Base-by-base conservation (phyloP, 35 echinoderm and acorn worm species). In the Nesometra sesokonis region DNA sequence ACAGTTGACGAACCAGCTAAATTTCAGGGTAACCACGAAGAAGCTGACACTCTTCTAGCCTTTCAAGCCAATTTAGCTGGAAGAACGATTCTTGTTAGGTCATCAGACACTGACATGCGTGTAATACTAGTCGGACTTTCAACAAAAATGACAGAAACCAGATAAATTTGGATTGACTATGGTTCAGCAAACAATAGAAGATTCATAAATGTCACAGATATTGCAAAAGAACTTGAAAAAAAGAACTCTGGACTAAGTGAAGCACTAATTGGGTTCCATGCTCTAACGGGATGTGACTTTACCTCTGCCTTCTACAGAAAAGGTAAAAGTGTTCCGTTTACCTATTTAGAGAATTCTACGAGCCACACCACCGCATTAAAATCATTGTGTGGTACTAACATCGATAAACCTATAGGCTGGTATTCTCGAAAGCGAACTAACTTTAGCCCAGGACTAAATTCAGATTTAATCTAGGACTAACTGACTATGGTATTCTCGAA, bases 251-350 rank as follows among this genome's bases (percentile, higher is more conserved):
- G 88, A 30, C 38, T 90, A 0, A 90, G 52, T 78, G 82, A 90
- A 90, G 88, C 82, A 8, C 52, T 90, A 8, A 78, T 85, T 47
- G 67, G 82, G 36, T 90, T 90, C 35, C 82, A 90, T 90, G 82
- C 88, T 29, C 52, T 90, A 29, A 90, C 88, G 35, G 88, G 88
- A 34, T 90, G 88, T 37, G 88, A 90, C 82, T 90, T 33, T 32
- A 90, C 84, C 88, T 90, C 87, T 82, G 82, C 88, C 13, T 90
- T 90, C 82, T 90, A 90, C 37, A 0, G 88, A 33, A 90, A 90
- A 85, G 83, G 83, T 52, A 90, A 84, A 36, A 85, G 57, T 40
- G 35, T 79, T 79, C 88, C 88, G 13, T 85, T 89, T 47, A 81
- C 77, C 47, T 82, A 88, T 82, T 33, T 88, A 34, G 86, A 88